Evolutionary conservation across 2,888 invertebrate species (phyloP), one percentile per base, ranked within the genome.

Genomic region (Meta bourneti): DNA sequence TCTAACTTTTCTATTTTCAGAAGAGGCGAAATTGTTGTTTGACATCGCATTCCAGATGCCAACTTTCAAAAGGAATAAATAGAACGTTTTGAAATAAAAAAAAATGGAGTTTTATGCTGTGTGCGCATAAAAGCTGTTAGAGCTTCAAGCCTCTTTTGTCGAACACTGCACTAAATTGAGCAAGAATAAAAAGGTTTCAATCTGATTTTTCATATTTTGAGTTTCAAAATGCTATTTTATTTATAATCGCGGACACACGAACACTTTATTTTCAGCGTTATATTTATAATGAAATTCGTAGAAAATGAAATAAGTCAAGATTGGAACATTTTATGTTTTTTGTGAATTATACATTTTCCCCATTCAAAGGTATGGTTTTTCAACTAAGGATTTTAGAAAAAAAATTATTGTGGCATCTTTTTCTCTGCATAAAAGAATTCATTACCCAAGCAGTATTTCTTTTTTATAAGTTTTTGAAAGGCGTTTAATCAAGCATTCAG

Each of bases 11-110:
- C 20, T 20, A 54, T 61, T 79, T 79, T 61, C 61, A 16, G 34
- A 79, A 61, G 61, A 79, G 54, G 61, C 61, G 34, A 16, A 79
- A 79, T 16, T 61, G 6, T 61, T 16, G 61, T 34, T 61, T 79
- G 20, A 79, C 61, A 79, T 79, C 13, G 34, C 13, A 34, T 79
- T 79, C 13, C 34, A 8, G 79, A 79, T 61, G 79, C 61, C 48
- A 61, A 16, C 20, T 79, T 79, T 79, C 13, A 79, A 79, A 20
- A 61, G 61, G 54, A 79, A 79, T 79, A 61, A 79, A 13, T 61
- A 49, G 54, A 69, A 34, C 61, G 20, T 79, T 69, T 77, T 51
- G 13, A 49, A 19, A n/a, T 16, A 54, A 61, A 54, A 49, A 51
- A 16, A 77, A n/a, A 61, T 13, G 9, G 5, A 16, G 7, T 61